A percentile compares a stretch with the other conserved stretches of the same genome.
Evolutionary conservation across 2,113 vertebrate species (phyloP).

Genomic region (Poecile atricapillus): DNA sequence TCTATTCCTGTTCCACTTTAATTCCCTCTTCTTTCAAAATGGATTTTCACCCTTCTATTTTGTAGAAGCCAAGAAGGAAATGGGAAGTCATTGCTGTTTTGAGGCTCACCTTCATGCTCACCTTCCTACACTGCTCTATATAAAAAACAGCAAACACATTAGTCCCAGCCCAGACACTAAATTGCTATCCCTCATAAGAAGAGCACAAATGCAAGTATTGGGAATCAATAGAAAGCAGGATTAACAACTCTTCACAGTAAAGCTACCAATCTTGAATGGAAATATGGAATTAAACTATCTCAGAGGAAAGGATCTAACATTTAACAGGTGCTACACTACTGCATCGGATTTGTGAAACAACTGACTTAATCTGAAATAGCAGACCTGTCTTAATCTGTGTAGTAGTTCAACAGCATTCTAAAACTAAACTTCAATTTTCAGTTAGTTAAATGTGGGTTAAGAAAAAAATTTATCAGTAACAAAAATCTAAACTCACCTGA

Average conservation of each 20-base stretch:
- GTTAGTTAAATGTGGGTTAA: not conserved
- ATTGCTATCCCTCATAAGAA: not conserved
- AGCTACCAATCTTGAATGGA: not conserved
- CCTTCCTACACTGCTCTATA: not conserved
- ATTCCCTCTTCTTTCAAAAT: not conserved
- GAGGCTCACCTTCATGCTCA: not conserved
- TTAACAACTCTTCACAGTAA: not conserved
- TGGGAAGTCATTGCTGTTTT: not conserved
- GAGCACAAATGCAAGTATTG: not conserved
- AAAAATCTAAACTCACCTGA: conserved; percentile 80
- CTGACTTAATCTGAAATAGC: not conserved
- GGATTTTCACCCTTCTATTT: not conserved
- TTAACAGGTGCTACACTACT: not conserved
- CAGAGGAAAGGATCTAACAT: not conserved
- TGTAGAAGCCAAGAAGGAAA: not conserved
- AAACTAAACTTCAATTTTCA: conserved; percentile 16
- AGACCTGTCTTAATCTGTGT: not conserved
- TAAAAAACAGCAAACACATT: not conserved
- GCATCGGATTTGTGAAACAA: not conserved
- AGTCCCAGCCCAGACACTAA: not conserved
- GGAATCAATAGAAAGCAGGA: not conserved
- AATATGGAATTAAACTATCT: not conserved
- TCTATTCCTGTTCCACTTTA: not conserved
- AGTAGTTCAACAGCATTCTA: not conserved
- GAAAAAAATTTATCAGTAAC: not conserved